These are phyloP conservation scores for Eristalis tenax DNA, from an alignment of 2,888 invertebrate species.

Conservation along the genomic window DNA sequence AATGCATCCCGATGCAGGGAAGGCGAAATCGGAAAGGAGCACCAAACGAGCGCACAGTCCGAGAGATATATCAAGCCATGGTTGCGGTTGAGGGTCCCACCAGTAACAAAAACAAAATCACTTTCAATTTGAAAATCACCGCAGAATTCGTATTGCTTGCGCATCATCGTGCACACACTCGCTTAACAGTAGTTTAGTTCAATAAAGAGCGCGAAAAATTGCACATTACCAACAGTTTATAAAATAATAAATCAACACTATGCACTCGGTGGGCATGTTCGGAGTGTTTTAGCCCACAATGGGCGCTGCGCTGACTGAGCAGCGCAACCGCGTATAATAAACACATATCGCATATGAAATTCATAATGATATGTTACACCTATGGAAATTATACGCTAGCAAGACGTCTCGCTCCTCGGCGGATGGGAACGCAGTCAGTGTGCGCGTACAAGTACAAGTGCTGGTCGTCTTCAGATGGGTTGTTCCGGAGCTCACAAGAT, in stretches of 20 bases:
- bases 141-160: background rate
- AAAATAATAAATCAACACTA: constrained; percentile 67
- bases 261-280: constrained; percentile 43
- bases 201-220: constrained; percentile 68
- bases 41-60: background rate
- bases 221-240: constrained; percentile 70
- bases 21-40: constrained; percentile 1
- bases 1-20: background rate
- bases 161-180: background rate
- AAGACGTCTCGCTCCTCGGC: constrained; percentile 5
- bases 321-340: constrained; percentile 45
- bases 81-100: constrained; percentile 16
- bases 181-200: constrained; percentile 60
- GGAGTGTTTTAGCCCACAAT: constrained; percentile 46
- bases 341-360: constrained; percentile 61
- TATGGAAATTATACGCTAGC: constrained; percentile 60
- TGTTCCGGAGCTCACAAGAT: constrained; percentile 13
- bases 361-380: constrained; percentile 69
- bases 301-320: constrained; percentile 24
- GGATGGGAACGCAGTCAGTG: background rate
- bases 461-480: constrained; percentile 19
- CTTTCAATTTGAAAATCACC: constrained; percentile 41
- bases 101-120: constrained; percentile 23
- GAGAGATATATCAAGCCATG: background rate
- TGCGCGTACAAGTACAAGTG: constrained; percentile 11